phyloP scores from a whole-genome alignment of 2,113 vertebrate species.

The Desmodus rotundus region DNA sequence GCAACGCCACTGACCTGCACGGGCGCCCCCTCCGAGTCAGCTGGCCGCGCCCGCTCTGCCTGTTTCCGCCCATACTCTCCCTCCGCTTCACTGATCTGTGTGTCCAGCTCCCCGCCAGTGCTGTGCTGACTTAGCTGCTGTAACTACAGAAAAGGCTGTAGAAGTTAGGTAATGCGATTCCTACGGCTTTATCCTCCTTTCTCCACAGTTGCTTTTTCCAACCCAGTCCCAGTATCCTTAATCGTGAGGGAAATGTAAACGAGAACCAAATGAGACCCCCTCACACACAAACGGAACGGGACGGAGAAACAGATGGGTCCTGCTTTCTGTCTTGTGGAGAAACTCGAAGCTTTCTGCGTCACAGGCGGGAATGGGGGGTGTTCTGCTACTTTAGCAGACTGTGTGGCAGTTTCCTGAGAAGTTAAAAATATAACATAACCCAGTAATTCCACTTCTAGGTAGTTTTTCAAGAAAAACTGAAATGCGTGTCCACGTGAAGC shows the following conservation, averaged over 20 bases:
- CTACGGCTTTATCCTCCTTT: too few species aligned
- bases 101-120: neutral
- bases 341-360: neutral
- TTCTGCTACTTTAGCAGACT: neutral
- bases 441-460: too few species aligned
- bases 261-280: neutral
- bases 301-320: neutral
- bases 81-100: neutral
- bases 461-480: too few species aligned
- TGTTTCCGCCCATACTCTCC: neutral
- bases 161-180: too few species aligned
- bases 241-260: neutral
- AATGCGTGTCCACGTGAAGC: too few species aligned
- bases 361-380: too few species aligned
- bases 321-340: too few species aligned
- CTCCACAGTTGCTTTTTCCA: neutral
- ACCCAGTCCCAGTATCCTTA: neutral
- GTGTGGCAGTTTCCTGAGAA: neutral
- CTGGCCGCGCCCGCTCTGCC: neutral
- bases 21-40: neutral
- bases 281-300: rapidly evolving
- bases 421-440: too few species aligned
- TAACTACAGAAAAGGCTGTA: too few species aligned
- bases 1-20: neutral
- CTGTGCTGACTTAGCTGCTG: too few species aligned